Conservation (phyloP, 1,140 invertebrate genomes). For the Brachionus koreanus region DNA sequence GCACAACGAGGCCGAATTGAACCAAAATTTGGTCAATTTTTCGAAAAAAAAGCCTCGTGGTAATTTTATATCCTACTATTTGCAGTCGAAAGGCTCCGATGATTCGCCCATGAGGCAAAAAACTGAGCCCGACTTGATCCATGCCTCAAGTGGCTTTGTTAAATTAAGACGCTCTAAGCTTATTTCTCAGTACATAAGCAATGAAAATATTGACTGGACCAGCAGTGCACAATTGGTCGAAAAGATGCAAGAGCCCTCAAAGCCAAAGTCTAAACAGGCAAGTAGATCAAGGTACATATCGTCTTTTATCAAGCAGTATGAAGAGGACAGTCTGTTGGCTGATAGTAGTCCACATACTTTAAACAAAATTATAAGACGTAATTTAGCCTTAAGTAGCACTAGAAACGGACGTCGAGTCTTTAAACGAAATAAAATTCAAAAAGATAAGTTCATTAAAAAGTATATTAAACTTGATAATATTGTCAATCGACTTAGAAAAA, state of each 20-base stretch:
- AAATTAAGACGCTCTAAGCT: not conserved
- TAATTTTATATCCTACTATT: not conserved
- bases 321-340: not conserved
- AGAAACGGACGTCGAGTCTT: not conserved
- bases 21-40: not conserved
- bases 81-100: not conserved
- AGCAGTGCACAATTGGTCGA: not conserved
- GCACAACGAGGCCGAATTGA: not conserved
- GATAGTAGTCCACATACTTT: not conserved
- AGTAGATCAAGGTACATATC: not conserved
- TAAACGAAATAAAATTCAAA: not conserved
- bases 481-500: not conserved
- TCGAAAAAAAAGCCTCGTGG: not conserved
- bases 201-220: not conserved
- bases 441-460: slow-evolving; percentile 1
- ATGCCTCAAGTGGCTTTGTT: not conserved
- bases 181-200: not conserved
- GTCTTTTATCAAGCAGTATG: not conserved
- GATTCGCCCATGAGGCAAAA: not conserved
- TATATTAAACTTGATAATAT: not conserved
- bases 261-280: not conserved
- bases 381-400: not conserved
- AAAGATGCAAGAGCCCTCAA: not conserved
- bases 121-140: not conserved
- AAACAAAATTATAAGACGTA: not conserved